phyloP scores from a whole-genome alignment of 2,888 invertebrate species.

The Drosophila cognata region DNA sequence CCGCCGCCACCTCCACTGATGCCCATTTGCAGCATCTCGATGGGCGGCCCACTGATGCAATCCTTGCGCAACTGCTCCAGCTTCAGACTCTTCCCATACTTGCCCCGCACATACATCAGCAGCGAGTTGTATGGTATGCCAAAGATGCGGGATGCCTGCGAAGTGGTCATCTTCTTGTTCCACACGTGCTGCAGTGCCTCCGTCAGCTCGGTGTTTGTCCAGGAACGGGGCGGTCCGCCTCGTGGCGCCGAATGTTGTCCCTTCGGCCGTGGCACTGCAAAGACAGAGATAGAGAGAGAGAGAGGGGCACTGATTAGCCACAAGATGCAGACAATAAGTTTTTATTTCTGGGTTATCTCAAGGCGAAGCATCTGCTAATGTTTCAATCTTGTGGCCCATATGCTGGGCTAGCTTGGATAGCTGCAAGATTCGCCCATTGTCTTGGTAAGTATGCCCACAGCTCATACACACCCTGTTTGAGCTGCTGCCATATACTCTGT shows the following conservation, averaged over 20 bases:
- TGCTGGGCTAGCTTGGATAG: slow-evolving; percentile 46
- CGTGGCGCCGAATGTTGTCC: slow-evolving; percentile 96
- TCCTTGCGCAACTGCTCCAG: slow-evolving; percentile 94
- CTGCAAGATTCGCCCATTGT: slow-evolving; percentile 73
- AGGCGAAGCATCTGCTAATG: slow-evolving; percentile 82
- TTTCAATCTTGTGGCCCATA: slow-evolving; percentile 83
- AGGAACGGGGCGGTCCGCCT: slow-evolving; percentile 95
- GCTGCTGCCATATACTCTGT: slow-evolving; percentile 27
- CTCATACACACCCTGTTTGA: slow-evolving; percentile 80
- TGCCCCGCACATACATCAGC: slow-evolving; percentile 96
- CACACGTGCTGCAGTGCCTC: slow-evolving; percentile 97
- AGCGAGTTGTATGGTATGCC: slow-evolving; percentile 97
- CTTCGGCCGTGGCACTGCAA: slow-evolving; percentile 92
- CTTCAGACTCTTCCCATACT: slow-evolving; percentile 96
- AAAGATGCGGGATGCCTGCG: slow-evolving; percentile 95
- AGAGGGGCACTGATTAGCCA: slow-evolving; percentile 40
- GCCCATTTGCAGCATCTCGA: slow-evolving; percentile 89
- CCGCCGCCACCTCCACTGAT: slow-evolving; percentile 84
- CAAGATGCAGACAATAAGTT: slow-evolving; percentile 21
- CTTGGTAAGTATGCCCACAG: slow-evolving; percentile 62
- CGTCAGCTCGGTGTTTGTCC: slow-evolving; percentile 96
- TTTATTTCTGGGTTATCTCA: slow-evolving; percentile 77
- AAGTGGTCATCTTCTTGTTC: slow-evolving; percentile 97
- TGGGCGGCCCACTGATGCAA: slow-evolving; percentile 92
- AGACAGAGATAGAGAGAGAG: slow-evolving; percentile 10